phyloP scores from a whole-genome alignment of 2,797 vertebrate genomes.

The Florisuga fusca region DNA sequence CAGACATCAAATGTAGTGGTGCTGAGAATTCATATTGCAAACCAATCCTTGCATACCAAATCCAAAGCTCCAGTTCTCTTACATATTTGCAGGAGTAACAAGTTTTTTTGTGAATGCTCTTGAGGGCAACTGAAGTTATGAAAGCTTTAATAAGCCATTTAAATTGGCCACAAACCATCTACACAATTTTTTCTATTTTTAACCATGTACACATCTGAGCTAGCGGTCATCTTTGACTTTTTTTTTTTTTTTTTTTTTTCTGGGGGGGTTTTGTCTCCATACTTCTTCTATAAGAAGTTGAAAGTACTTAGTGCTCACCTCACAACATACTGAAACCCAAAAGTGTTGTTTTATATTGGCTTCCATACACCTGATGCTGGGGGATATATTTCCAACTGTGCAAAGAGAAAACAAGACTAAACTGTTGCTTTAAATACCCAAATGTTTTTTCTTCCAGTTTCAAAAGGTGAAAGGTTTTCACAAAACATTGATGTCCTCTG shows the following conservation, averaged over 20 bases:
- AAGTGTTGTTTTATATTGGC: neutral
- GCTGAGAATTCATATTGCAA: neutral
- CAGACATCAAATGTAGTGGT: neutral
- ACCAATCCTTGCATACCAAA: neutral
- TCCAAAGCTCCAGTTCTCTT: neutral
- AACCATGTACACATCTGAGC: neutral
- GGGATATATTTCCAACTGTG: neutral
- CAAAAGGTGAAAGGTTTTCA: neutral
- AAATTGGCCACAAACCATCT: neutral
- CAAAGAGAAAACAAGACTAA: neutral
- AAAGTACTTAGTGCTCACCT: neutral
- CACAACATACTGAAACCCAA: neutral
- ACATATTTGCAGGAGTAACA: neutral
- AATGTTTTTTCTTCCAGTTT: neutral
- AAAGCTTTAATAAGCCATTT: neutral
- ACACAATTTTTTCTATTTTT: neutral
- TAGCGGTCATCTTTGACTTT: neutral
- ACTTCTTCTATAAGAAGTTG: neutral
- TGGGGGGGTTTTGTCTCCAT: neutral
- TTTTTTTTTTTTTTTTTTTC: neutral
- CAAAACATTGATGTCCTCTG: neutral
- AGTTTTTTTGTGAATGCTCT: neutral
- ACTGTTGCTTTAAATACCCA: neutral
- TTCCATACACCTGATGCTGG: neutral
- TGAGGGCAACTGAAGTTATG: neutral